Evolutionary conservation across 35 echinoderm and acorn worm genomes (phyloP).

Genomic region (Nesometra sesokonis): DNA sequence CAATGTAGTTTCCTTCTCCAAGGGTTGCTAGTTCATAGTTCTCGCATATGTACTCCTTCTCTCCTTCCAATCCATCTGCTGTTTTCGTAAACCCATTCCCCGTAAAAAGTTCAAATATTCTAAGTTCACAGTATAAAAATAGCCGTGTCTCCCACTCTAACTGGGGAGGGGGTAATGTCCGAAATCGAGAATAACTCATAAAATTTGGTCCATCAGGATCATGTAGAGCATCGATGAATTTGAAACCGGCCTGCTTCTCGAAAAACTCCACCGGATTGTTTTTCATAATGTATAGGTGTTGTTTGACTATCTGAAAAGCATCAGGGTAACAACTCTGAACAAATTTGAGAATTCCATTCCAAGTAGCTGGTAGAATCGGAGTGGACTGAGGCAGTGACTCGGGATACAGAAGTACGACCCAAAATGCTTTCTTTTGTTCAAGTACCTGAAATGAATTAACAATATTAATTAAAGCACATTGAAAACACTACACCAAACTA

Average conservation of each 20-base stretch:
- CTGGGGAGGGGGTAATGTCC: constrained; percentile 36
- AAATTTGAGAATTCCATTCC: constrained; percentile 61
- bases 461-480: neutral
- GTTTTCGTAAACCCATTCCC: constrained; percentile 68
- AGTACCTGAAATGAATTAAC: neutral
- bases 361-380: constrained; percentile 70
- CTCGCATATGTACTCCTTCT: constrained; percentile 61
- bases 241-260: constrained; percentile 54
- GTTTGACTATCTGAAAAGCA: constrained; percentile 23
- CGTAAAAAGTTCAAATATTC: constrained; percentile 78
- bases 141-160: constrained; percentile 68
- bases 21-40: constrained; percentile 31
- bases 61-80: constrained; percentile 45
- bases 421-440: neutral
- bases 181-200: constrained; percentile 76
- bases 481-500: too few relatives aligned
- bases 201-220: constrained; percentile 30
- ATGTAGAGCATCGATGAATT: constrained; percentile 60
- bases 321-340: constrained; percentile 49
- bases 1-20: constrained; percentile 2
- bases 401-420: neutral
- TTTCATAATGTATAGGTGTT: constrained; percentile 45
- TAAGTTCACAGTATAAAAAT: constrained; percentile 88
- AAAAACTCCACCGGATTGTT: constrained; percentile 49
- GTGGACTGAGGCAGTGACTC: neutral